Evolutionary conservation across 2,888 invertebrate genomes (phyloP).

Genomic region (Meloe dianella): DNA sequence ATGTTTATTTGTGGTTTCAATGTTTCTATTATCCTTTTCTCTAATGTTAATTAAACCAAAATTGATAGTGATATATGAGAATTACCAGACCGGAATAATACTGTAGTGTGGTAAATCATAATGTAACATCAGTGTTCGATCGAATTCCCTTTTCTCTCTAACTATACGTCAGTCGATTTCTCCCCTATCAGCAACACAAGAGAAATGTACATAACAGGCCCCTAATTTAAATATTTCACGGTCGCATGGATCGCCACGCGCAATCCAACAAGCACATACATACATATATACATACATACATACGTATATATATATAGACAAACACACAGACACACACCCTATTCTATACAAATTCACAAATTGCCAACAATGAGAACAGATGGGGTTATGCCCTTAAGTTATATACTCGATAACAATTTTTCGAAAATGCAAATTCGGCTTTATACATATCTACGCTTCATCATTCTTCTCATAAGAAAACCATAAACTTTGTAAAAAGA

Average conservation of each 20-base stretch:
- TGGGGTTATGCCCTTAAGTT: neutral
- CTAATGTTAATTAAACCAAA: constrained; percentile 21
- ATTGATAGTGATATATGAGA: constrained; percentile 39
- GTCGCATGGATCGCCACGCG: constrained; percentile 49
- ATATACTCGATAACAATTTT: neutral
- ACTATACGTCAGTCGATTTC: constrained; percentile 33
- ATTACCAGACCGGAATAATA: constrained; percentile 45
- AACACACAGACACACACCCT: neutral
- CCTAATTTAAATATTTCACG: constrained; percentile 58
- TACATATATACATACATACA: neutral
- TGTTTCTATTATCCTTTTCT: neutral
- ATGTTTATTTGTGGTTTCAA: too few species aligned
- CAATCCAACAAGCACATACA: constrained; percentile 25
- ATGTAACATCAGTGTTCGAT: constrained; percentile 47
- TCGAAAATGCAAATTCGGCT: too few species aligned
- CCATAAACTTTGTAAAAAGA: too few species aligned
- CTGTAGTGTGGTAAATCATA: constrained; percentile 49
- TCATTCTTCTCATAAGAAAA: too few species aligned
- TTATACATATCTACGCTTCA: too few species aligned
- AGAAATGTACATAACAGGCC: constrained; percentile 54
- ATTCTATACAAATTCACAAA: constrained; percentile 2
- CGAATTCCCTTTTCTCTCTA: neutral
- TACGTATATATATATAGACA: too few species aligned
- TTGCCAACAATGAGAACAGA: constrained; percentile 12
- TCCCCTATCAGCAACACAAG: constrained; percentile 52